Evolutionary conservation across 2,113 vertebrate genomes (phyloP), one percentile per base, ranked within the genome.

Genomic region (Sinocyclocheilus maitianheensis): DNA sequence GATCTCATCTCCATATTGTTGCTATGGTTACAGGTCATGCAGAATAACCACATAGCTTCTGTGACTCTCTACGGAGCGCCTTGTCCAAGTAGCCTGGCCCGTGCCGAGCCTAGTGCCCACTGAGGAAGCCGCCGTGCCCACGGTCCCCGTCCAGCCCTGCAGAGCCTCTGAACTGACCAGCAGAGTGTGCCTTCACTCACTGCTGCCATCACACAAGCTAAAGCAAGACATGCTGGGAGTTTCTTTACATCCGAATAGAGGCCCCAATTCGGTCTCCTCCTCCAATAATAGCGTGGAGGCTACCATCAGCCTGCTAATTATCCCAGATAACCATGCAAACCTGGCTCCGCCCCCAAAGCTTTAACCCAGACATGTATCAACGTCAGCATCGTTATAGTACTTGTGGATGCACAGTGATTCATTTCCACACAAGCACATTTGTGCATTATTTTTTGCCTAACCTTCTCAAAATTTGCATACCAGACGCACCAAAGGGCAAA

Each of bases 41-140:
- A 99, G 96, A 99, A 99, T 90, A 99, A 99, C 93, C 97, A 99
- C 94, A 99, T 99, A 95, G 98, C 97, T 75, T 99, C 98, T 3
- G 98, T 99, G 88, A 99, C 97, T 58, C 96, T 99, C n/a, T 99
- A 99, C 0, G 97, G 97, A 84, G 96, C 97, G 13, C 95, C 97
- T 0, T 92, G 96, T 86, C 94, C 95, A 89, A 92, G 94, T 93
- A 93, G 92, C 93, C 96, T 96, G 87, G 79, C 95, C 91, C 96
- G 95, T 91, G 93, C 95, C 0, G 97, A 96, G 88, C 94, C 97
- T 82, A 94, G 96, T 62, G 93, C 96, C 93, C 97, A 97, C 93
- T 97, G 95, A 97, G 93, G 0, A 88, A 92, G 87, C 92, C 94
- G 90, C 46, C 43, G 26, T n/a, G n/a, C 74, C 43, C 71, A 48